phyloP scores from a whole-genome alignment of 1,140 invertebrate species.

The Aphaenogaster floridana region DNA sequence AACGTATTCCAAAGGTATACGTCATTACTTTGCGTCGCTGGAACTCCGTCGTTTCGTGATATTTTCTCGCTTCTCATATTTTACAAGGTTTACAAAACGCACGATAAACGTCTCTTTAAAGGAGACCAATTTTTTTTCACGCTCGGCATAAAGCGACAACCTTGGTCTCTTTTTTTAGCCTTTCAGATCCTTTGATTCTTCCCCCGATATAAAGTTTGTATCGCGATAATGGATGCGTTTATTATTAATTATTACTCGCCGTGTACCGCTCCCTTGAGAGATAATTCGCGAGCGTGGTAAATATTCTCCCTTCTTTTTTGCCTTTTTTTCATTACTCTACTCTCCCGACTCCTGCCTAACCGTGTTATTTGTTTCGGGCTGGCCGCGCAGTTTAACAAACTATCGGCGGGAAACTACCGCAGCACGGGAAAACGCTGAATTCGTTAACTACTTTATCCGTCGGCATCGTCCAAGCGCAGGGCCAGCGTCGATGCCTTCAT shows the following conservation, averaged over 20 bases:
- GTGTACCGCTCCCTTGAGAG: background rate
- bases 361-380: slow-evolving; percentile 33
- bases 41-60: background rate
- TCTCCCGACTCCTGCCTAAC: background rate
- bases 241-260: background rate
- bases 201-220: background rate
- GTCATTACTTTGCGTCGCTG: background rate
- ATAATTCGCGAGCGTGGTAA: slow-evolving; percentile 1
- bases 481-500: background rate
- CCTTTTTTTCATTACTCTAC: slow-evolving; percentile 5
- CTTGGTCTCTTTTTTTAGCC: background rate
- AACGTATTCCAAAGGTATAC: background rate
- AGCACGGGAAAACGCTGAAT: slow-evolving; percentile 36
- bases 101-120: background rate
- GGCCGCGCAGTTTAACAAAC: slow-evolving; percentile 41
- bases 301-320: background rate
- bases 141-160: background rate
- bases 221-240: slow-evolving; percentile 11
- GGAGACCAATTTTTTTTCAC: background rate
- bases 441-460: slow-evolving; percentile 50
- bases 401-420: slow-evolving; percentile 34
- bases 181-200: background rate
- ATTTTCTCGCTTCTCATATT: background rate
- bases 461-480: slow-evolving; percentile 18
- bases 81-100: background rate